A percentile compares a stretch with the other conserved stretches of the same genome.
Conservation (phyloP, 2,797 vertebrate genomes). For the Pteropus rufus region DNA sequence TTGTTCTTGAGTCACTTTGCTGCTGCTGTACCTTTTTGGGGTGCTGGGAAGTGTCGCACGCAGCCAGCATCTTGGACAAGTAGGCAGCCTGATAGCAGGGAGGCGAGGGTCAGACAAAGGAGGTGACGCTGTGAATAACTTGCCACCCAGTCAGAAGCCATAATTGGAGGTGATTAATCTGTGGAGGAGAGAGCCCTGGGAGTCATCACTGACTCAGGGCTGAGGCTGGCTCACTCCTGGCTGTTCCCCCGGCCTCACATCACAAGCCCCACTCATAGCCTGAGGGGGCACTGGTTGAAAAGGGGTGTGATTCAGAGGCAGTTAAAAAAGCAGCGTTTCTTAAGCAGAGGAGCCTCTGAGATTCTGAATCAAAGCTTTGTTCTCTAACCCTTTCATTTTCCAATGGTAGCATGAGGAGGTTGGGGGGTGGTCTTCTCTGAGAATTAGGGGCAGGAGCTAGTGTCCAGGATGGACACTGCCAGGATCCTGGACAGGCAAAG, state of each 20-base stretch:
- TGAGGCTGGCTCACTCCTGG: neutral
- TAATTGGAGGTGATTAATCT: constrained; percentile 57
- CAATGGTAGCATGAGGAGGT: neutral
- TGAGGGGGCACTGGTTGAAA: neutral
- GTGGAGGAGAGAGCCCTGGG: neutral
- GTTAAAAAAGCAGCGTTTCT: neutral
- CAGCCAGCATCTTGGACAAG: neutral
- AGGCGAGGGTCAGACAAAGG: neutral
- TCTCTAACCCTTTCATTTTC: neutral
- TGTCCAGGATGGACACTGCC: no score
- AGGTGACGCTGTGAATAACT: neutral
- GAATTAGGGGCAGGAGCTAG: neutral
- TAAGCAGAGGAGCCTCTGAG: neutral
- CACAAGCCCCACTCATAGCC: neutral
- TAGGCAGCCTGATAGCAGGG: neutral
- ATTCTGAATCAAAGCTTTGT: neutral
- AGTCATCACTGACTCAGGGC: constrained; percentile 54
- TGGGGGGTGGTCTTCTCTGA: neutral
- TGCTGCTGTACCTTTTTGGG: constrained; percentile 19
- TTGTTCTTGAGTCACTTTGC: constrained; percentile 58
- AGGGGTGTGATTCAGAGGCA: constrained; percentile 44
- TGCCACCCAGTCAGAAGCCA: neutral
- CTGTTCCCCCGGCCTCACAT: neutral
- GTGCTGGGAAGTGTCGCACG: neutral
- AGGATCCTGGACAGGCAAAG: neutral